A percentile compares a stretch with the other conserved stretches of the same genome.
Evolutionary conservation across 2,888 invertebrate species (phyloP).

Genomic region (Eupithecia subumbrata): DNA sequence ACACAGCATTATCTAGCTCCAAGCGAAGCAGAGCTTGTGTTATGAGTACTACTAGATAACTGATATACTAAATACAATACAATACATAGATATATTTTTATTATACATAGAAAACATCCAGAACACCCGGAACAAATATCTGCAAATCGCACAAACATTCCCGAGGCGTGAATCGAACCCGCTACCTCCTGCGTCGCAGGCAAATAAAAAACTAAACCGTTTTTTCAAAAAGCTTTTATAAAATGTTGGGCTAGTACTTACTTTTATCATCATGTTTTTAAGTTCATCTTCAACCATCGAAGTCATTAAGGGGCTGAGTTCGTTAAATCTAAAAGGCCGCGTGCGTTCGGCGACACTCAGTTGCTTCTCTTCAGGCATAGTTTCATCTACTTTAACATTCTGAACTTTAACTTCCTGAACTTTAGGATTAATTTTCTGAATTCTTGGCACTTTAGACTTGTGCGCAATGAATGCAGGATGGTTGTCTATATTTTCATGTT

Average conservation of each 20-base stretch:
- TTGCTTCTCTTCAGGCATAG: background rate
- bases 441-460: background rate
- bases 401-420: constrained; percentile 4
- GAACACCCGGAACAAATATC: too few relatives aligned
- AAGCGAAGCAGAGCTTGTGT: too few relatives aligned
- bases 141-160: too few relatives aligned
- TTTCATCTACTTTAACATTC: background rate
- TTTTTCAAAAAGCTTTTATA: too few relatives aligned
- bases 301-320: constrained; percentile 56
- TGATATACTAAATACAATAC: too few relatives aligned
- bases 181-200: too few relatives aligned
- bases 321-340: constrained; percentile 42
- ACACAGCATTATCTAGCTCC: too few relatives aligned
- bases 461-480: background rate
- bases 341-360: background rate
- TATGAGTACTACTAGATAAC: too few relatives aligned
- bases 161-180: too few relatives aligned
- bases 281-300: constrained; percentile 60
- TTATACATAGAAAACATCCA: too few relatives aligned
- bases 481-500: background rate
- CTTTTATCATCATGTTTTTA: constrained; percentile 62
- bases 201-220: too few relatives aligned
- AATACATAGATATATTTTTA: too few relatives aligned
- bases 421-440: background rate
- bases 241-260: constrained; percentile 30